These are phyloP conservation scores for Leucophenga montana DNA, from an alignment of 2,888 invertebrate species.

Conservation along the genomic window DNA sequence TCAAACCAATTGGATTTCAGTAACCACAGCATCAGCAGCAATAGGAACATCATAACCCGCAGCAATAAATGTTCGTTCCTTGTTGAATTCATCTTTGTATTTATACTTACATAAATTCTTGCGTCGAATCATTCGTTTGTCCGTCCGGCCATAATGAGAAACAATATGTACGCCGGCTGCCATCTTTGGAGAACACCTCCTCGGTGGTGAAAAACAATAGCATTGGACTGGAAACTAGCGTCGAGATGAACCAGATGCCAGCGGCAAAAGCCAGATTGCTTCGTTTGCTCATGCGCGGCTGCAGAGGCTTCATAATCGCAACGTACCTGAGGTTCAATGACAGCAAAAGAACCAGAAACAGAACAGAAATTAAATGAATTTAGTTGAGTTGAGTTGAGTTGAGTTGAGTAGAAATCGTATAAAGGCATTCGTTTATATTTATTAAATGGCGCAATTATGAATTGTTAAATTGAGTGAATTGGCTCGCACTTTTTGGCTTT, in stretches of 20 bases:
- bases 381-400: neutral
- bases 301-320: conserved; percentile 94
- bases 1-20: conserved; percentile 7
- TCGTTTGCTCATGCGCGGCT: conserved; percentile 89
- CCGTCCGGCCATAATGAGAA: conserved; percentile 91
- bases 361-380: neutral
- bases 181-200: conserved; percentile 69
- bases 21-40: neutral
- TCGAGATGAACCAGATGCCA: conserved; percentile 87
- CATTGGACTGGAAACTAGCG: conserved; percentile 87
- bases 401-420: neutral
- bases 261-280: conserved; percentile 88
- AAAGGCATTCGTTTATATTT: neutral
- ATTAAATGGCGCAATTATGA: conserved; percentile 6
- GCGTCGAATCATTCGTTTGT: conserved; percentile 79
- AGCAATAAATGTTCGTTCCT: neutral
- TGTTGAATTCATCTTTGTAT: neutral
- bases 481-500: too few relatives aligned
- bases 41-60: neutral
- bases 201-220: conserved; percentile 87
- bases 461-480: neutral
- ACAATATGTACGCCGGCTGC: conserved; percentile 79
- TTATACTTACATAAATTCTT: conserved; percentile 84
- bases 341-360: conserved; percentile 29
- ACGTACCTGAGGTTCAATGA: conserved; percentile 82